These are phyloP conservation scores for Molorchus minor DNA, from an alignment of 2,888 invertebrate genomes.

Conservation along the genomic window DNA sequence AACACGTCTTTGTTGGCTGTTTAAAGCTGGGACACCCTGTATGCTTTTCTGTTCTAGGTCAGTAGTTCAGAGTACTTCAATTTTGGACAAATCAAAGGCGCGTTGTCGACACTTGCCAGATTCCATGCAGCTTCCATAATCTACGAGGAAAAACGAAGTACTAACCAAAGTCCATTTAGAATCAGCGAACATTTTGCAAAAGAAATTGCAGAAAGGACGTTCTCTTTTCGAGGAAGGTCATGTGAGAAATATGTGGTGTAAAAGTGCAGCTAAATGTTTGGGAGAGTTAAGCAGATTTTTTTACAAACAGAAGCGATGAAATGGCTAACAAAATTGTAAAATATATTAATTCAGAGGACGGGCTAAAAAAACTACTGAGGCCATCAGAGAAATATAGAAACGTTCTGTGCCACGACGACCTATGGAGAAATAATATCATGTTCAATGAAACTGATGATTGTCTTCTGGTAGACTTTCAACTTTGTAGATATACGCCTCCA, in stretches of 20 bases:
- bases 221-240: constrained; percentile 52
- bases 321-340: constrained; percentile 37
- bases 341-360: constrained; percentile 39
- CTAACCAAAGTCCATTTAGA: constrained; percentile 35
- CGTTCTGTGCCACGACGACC: constrained; percentile 70
- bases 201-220: constrained; percentile 47
- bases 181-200: constrained; percentile 48
- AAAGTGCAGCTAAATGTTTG: constrained; percentile 43
- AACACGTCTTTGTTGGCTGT: neutral
- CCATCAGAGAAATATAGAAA: constrained; percentile 61
- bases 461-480: constrained; percentile 75
- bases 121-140: constrained; percentile 67
- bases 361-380: constrained; percentile 46
- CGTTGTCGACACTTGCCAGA: constrained; percentile 57
- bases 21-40: neutral
- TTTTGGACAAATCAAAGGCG: constrained; percentile 27
- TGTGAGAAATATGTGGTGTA: constrained; percentile 52
- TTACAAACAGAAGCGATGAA: constrained; percentile 31
- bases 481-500: constrained; percentile 72
- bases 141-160: constrained; percentile 61
- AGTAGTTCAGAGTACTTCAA: constrained; percentile 29
- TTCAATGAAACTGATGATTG: constrained; percentile 65
- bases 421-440: constrained; percentile 73
- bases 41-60: constrained; percentile 1
- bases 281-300: constrained; percentile 44